A percentile compares a stretch with the other conserved stretches of the same genome.
Conservation (phyloP, 1,140 invertebrate genomes). For the Leptonema lineaticorne region DNA sequence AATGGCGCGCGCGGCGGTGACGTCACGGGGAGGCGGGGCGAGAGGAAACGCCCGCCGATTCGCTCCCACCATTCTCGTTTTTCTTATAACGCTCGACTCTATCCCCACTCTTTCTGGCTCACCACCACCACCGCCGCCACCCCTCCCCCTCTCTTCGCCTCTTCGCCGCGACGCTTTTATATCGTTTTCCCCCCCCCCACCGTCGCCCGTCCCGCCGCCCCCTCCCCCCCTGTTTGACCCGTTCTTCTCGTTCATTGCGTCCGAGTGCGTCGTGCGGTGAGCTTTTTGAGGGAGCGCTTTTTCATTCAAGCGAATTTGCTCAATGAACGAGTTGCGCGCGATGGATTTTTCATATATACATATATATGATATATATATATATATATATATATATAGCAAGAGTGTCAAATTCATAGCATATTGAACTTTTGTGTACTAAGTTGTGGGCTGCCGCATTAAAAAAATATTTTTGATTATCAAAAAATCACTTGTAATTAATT, state of each 20-base stretch:
- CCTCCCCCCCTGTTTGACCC: not conserved
- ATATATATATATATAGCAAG: no score
- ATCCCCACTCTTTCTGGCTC: no score
- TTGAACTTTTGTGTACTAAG: no score
- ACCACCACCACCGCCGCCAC: conserved; percentile 40
- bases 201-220: not conserved
- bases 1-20: conserved; percentile 48
- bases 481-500: no score
- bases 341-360: no score
- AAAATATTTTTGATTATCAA: no score
- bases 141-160: conserved; percentile 29
- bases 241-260: not conserved
- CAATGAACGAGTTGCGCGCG: no score
- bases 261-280: not conserved
- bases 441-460: no score
- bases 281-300: not conserved
- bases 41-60: conserved; percentile 45
- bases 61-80: conserved; percentile 38
- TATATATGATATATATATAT: no score
- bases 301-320: no score
- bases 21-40: conserved; percentile 41
- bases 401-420: no score
- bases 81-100: no score
- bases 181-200: not conserved
- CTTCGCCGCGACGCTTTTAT: not conserved